These are phyloP conservation scores for Hafferia zeledoni DNA, from an alignment of 2,797 vertebrate genomes.

Conservation along the genomic window DNA sequence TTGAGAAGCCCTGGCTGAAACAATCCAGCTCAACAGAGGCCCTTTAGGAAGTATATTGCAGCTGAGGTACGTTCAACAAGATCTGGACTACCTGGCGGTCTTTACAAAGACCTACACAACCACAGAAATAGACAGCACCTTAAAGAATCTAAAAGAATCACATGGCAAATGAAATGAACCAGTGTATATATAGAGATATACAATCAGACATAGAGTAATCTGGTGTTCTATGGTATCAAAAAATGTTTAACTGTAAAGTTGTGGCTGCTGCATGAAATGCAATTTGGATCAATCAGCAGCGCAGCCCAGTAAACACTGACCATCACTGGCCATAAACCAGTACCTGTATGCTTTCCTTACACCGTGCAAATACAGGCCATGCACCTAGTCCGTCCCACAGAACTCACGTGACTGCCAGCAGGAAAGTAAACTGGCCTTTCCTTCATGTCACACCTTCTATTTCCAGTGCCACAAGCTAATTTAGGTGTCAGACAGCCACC, in stretches of 20 bases:
- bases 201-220: background rate
- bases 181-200: background rate
- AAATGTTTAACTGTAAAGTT: background rate
- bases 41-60: background rate
- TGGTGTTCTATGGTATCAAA: background rate
- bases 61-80: background rate
- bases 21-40: background rate
- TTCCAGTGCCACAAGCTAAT: background rate
- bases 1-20: background rate
- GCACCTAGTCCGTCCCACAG: background rate
- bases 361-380: background rate
- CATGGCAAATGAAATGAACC: background rate
- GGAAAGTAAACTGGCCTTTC: background rate
- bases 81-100: background rate
- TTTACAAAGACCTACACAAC: background rate
- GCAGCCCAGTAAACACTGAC: background rate
- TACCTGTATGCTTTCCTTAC: background rate
- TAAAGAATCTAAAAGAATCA: background rate
- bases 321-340: background rate
- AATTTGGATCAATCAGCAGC: background rate
- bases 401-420: accelerated
- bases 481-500: background rate
- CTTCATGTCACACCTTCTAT: background rate
- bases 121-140: background rate
- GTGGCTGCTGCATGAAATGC: background rate